Base-by-base conservation (phyloP, 2,888 invertebrate genomes). In the Sminthurinus aureus region DNA sequence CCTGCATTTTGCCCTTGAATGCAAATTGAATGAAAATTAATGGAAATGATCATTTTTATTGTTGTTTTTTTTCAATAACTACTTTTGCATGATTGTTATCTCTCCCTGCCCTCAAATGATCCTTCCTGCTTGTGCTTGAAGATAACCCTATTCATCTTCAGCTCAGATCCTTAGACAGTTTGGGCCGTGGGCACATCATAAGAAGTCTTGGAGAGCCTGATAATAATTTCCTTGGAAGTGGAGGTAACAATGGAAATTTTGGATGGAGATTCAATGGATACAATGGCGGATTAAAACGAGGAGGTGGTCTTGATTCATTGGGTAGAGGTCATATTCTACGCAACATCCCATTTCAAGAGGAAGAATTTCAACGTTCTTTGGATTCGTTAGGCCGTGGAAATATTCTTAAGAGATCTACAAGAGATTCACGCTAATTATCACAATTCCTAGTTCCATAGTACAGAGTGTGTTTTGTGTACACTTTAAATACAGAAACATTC, bases 321-420 rank as follows among this genome's bases (percentile, higher is more conserved):
- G 91, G 92, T 3, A 92, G 92, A 0, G 91, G 91, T 22, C 92
- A 92, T 89, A 85, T 88, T 78, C 84, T 88, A n/a, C 82, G 88
- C 8, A 87, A 86, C 79, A 85, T 86, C 71, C 86, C 86, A 81
- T n/a, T n/a, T n/a, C 84, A 85, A 79, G 86, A 87, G 75, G 88
- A 87, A 69, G 88, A 88, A 67, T 81, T 84, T 81, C 84, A 75
- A 83, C 87, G 88, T 80, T 91, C 91, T 86, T 88, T 92, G 77
- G 92, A 92, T 87, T 91, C 91, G 1, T 89, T 92, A 8, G 92
- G 90, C 0, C 90, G 90, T 79, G 91, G 91, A 18, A 92, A 92
- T 89, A 88, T 90, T 80, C 90, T 88, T 20, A 88, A 88, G 77
- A 81, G 88, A 75, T 77, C 84, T 51, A 82, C 85, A 11, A 24